Evolutionary conservation across 2,888 invertebrate species (phyloP), one percentile per base, ranked within the genome.

Genomic region (Pyrrhosoma nymphula): DNA sequence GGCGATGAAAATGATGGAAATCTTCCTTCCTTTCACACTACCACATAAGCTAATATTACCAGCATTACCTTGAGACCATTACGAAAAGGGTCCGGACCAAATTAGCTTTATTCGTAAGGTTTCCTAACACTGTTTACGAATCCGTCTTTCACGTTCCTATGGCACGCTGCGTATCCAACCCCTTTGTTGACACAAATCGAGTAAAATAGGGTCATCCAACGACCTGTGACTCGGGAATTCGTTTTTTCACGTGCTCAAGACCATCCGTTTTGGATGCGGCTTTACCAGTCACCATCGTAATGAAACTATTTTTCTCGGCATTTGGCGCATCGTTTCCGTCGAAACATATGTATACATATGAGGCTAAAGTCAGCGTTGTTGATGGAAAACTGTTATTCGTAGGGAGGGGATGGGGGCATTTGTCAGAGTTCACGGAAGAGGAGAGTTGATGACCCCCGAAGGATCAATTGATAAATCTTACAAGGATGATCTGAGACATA

Each of bases 391-490:
- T 47, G n/a, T 60, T 75, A 47, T 47, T n/a, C n/a, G 47, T 12
- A 60, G n/a, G n/a, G n/a, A 60, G 60, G 93, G 69, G 35, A 35
- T 4, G 2, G 35, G 91, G 35, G n/a, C 47, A 23, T 26, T 69
- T 60, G 69, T 93, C 91, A 93, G 69, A 69, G 93, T 69, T 93
- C 93, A 75, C 16, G 47, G 39, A 39, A 39, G 91, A 35, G 39
- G 69, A 91, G 30, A 63, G 60, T 20, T 60, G 60, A 26, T 4
- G 93, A 93, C 69, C 60, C 16, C 26, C 69, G 35, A 75, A 0
- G 47, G 93, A 69, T 93, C 93, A 93, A 93, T 93, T 93, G 93
- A 39, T n/a, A 93, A 75, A 93, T 93, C 69, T 93, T 93, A 75
- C 69, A 35, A 47, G 82, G 47, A 30, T 93, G 26, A 93, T n/a